Evolutionary conservation across 2,888 invertebrate species (phyloP), one percentile per base, ranked within the genome.

Genomic region (Torymus auratus): DNA sequence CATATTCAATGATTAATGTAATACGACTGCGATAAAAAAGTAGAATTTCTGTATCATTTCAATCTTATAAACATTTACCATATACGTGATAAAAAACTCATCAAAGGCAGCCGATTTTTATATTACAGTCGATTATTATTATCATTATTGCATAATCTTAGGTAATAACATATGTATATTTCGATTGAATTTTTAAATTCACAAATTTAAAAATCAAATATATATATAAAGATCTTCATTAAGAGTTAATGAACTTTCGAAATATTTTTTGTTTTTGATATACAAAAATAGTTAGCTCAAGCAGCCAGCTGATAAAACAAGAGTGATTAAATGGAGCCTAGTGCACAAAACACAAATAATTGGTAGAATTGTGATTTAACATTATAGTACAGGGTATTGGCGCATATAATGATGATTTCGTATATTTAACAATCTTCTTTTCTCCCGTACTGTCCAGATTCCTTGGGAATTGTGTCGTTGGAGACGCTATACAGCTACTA

Each of bases 241-340:
- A 28, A 79, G 75, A 64, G 14, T 11, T 50, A 62, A 62, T 53
- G 50, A 73, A 71, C 55, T n/a, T 74, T 78, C 62, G 55, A 72
- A 70, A 71, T 71, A 60, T 56, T 13, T 72, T 64, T 67, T 78
- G 67, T 78, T 75, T 78, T 75, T 64, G 70, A 77, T 83, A 70
- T 81, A 83, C 81, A 81, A 69, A 74, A 76, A 70, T 82, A 79
- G 79, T 69, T 62, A 80, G 69, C 74, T 79, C 55, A 52, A 68
- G 55, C 28, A 79, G 71, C 70, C 71, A 73, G 72, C 76, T 69
- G 50, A 68, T 79, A 73, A 81, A 74, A 75, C 65, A 52, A 82
- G 76, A 81, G 70, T 77, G 68, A 73, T 78, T 76, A 64, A 17
- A 53, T 62, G 15, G 20, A 76, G 64, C 73, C 68, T 79, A 64